Evolutionary conservation across 2,888 invertebrate species (phyloP), one percentile per base, ranked within the genome.

Genomic region (Macaria notata): DNA sequence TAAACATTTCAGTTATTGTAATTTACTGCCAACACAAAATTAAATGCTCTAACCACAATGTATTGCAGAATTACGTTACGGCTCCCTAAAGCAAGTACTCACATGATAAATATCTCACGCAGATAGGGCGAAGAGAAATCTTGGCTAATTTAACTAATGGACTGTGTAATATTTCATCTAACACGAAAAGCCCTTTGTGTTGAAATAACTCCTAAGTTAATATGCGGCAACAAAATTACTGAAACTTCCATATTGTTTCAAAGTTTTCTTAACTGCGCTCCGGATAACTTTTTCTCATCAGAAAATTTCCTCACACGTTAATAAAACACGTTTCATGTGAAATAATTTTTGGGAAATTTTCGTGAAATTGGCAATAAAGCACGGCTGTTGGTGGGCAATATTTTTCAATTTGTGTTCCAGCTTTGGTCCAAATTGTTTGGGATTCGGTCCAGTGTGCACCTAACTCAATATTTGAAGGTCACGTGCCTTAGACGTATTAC

Each of bases 61-160:
- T 86, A 84, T 83, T 79, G 81, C 82, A 77, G 75, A 73, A 78
- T 41, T 50, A 50, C 36, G 44, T 65, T 61, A 66, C 59, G 47
- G 58, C 75, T 81, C 84, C 86, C 84, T 79, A 79, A 72, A 67
- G 71, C 66, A 73, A 70, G 70, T 73, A 78, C 77, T 78, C 78
- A 78, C 79, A 83, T 86, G 88, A 88, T 87, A 88, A 85, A 88
- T 85, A 86, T 82, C 84, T 82, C 70, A 67, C 69, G 72, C 75
- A 83, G 81, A 83, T 81, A 78, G 85, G 85, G 84, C 44, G 50
- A 50, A 78, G 86, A 81, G 83, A 81, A 84, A 85, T 87, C 85
- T 87, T 86, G 77, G 78, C 83, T 88, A 86, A 89, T 90, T 87
- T 88, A 83, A 86, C 86, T 89, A 88, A 90, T 90, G 88, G 85